Evolutionary conservation across 2,797 vertebrate genomes (phyloP), one percentile per base, ranked within the genome.

Genomic region (Halcyon chelicuti): DNA sequence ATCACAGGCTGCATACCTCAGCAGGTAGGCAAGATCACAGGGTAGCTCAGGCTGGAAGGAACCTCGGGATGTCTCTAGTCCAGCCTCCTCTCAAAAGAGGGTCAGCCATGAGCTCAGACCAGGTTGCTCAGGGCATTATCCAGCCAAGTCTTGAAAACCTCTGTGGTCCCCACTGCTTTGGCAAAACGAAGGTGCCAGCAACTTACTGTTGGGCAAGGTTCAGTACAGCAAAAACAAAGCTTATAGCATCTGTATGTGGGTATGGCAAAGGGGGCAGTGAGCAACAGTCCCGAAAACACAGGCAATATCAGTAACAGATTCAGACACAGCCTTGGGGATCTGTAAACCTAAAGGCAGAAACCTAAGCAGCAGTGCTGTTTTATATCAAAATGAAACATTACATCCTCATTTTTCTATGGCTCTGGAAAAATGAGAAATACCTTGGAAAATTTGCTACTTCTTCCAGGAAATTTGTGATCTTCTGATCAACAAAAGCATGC

Each of bases 151-250:
- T 39, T 84, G 37, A 40, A 72, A 87, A 49, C 2, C 5, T 57
- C 25, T 6, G 0, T 0, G 2, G 21, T 63, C 40, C 28, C 13
- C 12, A 2, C 7, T 18, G 14, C 15, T 81, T 70, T 62, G 46
- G 52, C 39, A 58, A 55, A 0, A 1, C 12, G 25, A 37, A 11
- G 8, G 33, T 25, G 37, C 12, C 55, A 46, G 23, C 23, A 85
- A 7, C n/a, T 66, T 42, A 12, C 12, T 62, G 13, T 49, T 74
- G 47, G 22, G 26, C 29, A 12, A 28, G 26, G 51, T 22, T 85
- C 46, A 13, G 15, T 13, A 52, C 26, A 55, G 33, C 21, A 77
- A 70, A 14, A 68, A 13, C 65, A 81, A 57, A 74, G 16, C 21
- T 71, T 61, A 37, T 26, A 26, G 25, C 1, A 0, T 26, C 46